Evolutionary conservation across 2,113 vertebrate species (phyloP).

Genomic region (Turdus rufiventris): DNA sequence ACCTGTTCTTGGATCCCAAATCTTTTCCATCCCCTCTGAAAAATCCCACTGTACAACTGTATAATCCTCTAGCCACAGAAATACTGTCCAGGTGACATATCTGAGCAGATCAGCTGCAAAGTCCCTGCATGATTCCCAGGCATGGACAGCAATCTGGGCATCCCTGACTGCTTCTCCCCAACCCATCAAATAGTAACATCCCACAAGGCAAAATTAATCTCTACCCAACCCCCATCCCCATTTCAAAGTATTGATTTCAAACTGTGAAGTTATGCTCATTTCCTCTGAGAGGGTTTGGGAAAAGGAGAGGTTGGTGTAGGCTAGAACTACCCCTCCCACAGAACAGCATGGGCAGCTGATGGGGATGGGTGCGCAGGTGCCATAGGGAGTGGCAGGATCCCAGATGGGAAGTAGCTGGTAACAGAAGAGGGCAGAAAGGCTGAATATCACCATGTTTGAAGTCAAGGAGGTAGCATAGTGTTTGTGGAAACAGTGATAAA

Average conservation of each 20-base stretch:
- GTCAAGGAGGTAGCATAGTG: not conserved
- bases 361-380: not conserved
- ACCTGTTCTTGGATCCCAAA: not conserved
- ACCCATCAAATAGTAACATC: not conserved
- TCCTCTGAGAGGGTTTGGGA: not conserved
- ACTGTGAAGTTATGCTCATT: not conserved
- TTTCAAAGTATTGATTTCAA: not conserved
- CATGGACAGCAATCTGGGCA: not conserved
- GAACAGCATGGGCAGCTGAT: accelerated
- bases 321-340: accelerated
- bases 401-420: accelerated
- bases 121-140: not conserved
- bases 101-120: not conserved
- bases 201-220: not conserved
- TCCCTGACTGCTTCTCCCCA: not conserved
- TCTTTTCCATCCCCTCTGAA: not conserved
- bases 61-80: not conserved
- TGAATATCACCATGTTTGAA: not conserved
- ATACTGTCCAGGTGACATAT: not conserved
- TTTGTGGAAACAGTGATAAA: not conserved
- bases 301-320: not conserved
- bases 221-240: not conserved
- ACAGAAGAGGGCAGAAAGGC: not conserved
- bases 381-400: not conserved
- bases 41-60: not conserved